phyloP scores from a whole-genome alignment of 2,888 invertebrate species.

The Ceratothoa steindachneri region DNA sequence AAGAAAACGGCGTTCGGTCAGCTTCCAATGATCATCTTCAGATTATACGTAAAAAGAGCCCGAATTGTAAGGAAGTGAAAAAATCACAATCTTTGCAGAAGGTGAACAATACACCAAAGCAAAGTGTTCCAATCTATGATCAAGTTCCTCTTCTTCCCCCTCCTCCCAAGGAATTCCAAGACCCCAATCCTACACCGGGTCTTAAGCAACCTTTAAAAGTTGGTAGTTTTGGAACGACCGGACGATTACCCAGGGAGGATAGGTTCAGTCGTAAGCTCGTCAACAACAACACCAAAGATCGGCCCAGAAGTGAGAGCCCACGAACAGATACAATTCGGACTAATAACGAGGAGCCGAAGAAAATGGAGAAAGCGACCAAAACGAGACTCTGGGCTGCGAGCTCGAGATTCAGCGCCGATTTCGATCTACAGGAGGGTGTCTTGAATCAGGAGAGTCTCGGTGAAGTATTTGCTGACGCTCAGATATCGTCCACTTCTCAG shows the following conservation, averaged over 20 bases:
- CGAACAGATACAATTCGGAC: slow-evolving; percentile 36
- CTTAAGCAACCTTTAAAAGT: slow-evolving; percentile 27
- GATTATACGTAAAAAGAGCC: slow-evolving; percentile 30
- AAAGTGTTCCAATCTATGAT: slow-evolving; percentile 42
- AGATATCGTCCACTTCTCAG: slow-evolving; percentile 22
- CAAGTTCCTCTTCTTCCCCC: slow-evolving; percentile 62
- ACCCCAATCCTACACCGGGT: slow-evolving; percentile 58
- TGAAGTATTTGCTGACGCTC: slow-evolving; percentile 33
- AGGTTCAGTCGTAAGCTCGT: slow-evolving; percentile 24
- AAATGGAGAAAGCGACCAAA: slow-evolving; percentile 17
- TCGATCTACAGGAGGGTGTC: slow-evolving; percentile 33
- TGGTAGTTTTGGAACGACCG: slow-evolving; percentile 41
- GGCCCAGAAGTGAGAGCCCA: slow-evolving; percentile 46
- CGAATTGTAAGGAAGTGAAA: slow-evolving; percentile 41
- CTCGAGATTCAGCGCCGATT: slow-evolving; percentile 26
- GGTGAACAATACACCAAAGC: slow-evolving; percentile 31
- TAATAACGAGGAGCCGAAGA: slow-evolving; percentile 21
- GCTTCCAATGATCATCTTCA: slow-evolving; percentile 45
- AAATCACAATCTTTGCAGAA: slow-evolving; percentile 47
- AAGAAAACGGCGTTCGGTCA: slow-evolving; percentile 36
- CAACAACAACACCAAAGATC: slow-evolving; percentile 25
- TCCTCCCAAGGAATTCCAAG: slow-evolving; percentile 79
- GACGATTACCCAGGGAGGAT: slow-evolving; percentile 44
- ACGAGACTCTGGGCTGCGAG: neutral
- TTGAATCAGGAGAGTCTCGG: slow-evolving; percentile 42